Percentiles rank a stretch among this genome's conserved stretches.
phyloP scores from a whole-genome alignment of 1,140 invertebrate species.

The Arctopsyche grandis region DNA sequence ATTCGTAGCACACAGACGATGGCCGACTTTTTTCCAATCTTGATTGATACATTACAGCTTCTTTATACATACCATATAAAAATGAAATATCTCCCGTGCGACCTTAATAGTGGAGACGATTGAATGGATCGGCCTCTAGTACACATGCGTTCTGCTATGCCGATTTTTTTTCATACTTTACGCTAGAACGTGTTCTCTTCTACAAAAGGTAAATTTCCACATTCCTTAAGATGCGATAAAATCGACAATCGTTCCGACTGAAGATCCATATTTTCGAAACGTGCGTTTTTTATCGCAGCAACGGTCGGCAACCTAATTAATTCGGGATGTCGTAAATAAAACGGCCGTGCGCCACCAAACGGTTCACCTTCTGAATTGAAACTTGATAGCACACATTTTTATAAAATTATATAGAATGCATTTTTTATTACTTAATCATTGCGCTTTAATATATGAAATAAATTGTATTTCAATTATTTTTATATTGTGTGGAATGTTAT shows the following conservation, averaged over 20 bases:
- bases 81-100: slow-evolving; percentile 10
- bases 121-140: neutral
- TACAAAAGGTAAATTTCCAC: slow-evolving; percentile 11
- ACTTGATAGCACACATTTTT: no score
- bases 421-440: no score
- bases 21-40: neutral
- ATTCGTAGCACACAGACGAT: neutral
- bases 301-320: slow-evolving; percentile 15
- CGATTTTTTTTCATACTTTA: neutral
- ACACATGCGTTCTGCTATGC: neutral
- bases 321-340: slow-evolving; percentile 2
- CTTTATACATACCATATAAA: slow-evolving; percentile 17
- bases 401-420: no score
- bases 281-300: neutral
- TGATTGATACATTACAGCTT: neutral
- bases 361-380: no score
- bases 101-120: neutral
- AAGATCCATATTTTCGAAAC: slow-evolving; percentile 1
- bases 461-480: no score
- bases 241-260: neutral
- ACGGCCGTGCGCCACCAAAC: no score
- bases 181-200: neutral
- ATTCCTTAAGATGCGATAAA: slow-evolving; percentile 6
- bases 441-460: no score
- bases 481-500: no score